A percentile compares a stretch with the other conserved stretches of the same genome.
phyloP scores from a whole-genome alignment of 2,888 invertebrate genomes.

The Cepaea hortensis region DNA sequence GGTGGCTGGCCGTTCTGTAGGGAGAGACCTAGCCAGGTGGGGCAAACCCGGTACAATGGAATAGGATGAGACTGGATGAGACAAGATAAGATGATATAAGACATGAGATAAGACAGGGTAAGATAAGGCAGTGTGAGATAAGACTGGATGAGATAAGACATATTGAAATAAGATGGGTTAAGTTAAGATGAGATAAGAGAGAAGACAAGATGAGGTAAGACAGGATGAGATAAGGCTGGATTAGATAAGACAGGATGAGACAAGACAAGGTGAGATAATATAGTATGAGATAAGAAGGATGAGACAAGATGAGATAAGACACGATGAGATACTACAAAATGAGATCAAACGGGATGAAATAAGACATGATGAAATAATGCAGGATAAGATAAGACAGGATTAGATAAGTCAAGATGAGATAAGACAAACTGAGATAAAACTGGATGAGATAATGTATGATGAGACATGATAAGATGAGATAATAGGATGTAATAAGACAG shows the following conservation, averaged over 20 bases:
- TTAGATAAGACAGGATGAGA: conserved; percentile 26
- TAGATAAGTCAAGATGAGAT: neutral
- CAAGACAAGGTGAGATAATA: conserved; percentile 29
- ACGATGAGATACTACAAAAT: neutral
- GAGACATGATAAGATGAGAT: neutral
- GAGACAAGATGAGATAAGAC: conserved; percentile 8
- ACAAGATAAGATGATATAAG: conserved; percentile 22
- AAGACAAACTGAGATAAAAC: neutral
- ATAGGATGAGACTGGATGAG: conserved; percentile 22
- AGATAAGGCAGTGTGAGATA: conserved; percentile 14
- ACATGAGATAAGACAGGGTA: conserved; percentile 7
- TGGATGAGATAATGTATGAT: no score
- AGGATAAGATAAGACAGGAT: conserved; percentile 2
- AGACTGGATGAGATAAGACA: conserved; percentile 34
- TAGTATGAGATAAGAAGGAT: neutral
- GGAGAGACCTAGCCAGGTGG: no score
- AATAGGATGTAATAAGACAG: neutral
- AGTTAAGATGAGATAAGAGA: conserved; percentile 42
- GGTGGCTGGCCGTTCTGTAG: no score
- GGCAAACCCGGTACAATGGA: neutral
- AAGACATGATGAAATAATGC: neutral
- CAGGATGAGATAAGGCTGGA: conserved; percentile 30
- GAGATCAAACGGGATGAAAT: neutral
- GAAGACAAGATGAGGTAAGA: conserved; percentile 30
- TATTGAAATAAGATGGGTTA: conserved; percentile 33